Evolutionary conservation across 2,113 vertebrate species (phyloP).

Genomic region (Ailurus styani): DNA sequence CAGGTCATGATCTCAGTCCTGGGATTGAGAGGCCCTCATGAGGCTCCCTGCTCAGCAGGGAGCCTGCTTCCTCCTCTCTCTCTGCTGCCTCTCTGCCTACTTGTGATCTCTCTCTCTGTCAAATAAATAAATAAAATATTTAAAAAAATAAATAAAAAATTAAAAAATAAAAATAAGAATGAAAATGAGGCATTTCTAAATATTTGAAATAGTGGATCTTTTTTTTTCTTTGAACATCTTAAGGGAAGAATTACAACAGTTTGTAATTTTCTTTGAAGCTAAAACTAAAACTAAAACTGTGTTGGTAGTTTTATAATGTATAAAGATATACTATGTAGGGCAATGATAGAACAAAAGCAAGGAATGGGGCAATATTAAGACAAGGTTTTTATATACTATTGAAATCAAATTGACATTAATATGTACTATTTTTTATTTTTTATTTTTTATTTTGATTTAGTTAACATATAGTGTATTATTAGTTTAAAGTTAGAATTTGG

Average conservation of each 20-base stretch:
- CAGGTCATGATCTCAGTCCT: no score
- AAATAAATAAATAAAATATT: no score
- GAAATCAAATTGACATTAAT: neutral
- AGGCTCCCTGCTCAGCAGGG: no score
- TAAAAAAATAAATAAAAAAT: no score
- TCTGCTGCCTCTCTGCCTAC: no score
- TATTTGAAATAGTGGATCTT: conserved; percentile 53
- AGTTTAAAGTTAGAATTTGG: no score
- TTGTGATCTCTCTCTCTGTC: no score
- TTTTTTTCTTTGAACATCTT: conserved; percentile 40
- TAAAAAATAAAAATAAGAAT: conserved; percentile 66
- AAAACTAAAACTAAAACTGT: no score
- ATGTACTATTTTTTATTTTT: neutral
- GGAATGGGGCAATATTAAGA: neutral
- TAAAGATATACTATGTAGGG: neutral
- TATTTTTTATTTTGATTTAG: no score
- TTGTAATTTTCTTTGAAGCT: conserved; percentile 44
- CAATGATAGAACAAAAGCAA: neutral
- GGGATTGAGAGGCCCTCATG: no score
- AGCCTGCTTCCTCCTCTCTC: no score
- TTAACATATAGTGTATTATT: no score
- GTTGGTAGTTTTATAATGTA: neutral
- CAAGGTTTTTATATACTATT: neutral
- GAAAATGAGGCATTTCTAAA: conserved; percentile 59
- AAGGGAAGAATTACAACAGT: conserved; percentile 43